Evolutionary conservation across 2,888 invertebrate species (phyloP).

Genomic region (Eupsilia transversa): DNA sequence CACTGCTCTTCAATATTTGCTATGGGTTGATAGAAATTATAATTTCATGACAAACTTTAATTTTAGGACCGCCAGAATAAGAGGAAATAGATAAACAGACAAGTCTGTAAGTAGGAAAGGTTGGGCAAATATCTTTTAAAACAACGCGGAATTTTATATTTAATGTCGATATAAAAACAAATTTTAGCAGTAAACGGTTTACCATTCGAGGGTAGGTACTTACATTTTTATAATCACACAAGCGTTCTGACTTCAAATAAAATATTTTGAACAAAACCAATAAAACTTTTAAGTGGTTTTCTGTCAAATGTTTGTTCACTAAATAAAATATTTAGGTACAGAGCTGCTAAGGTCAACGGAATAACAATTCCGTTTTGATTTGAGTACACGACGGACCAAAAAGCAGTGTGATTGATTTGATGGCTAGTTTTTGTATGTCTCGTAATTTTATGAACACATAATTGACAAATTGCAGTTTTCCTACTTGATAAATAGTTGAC

Average conservation of each 20-base stretch:
- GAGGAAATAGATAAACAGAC: not conserved
- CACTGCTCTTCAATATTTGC: not conserved
- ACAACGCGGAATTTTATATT: not conserved
- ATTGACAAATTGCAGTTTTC: too few relatives aligned
- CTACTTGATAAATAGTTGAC: too few relatives aligned
- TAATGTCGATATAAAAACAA: not conserved
- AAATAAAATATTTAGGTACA: constrained; percentile 33
- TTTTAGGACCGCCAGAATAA: not conserved
- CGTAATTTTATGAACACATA: not conserved
- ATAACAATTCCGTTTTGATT: constrained; percentile 20
- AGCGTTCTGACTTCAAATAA: constrained; percentile 34
- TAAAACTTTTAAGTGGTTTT: constrained; percentile 53
- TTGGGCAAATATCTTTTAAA: constrained; percentile 4
- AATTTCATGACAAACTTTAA: not conserved
- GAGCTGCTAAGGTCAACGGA: constrained; percentile 31
- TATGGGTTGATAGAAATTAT: not conserved
- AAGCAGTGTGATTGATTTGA: too few relatives aligned
- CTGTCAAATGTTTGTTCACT: constrained; percentile 35
- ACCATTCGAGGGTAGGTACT: not conserved
- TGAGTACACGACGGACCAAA: too few relatives aligned
- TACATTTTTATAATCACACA: constrained; percentile 16
- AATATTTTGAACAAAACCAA: constrained; percentile 50
- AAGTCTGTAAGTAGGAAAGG: not conserved
- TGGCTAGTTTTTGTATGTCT: constrained; percentile 10
- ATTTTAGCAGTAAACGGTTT: constrained; percentile 33